Evolutionary conservation across 1,140 invertebrate genomes (phyloP), one percentile per base, ranked within the genome.

Genomic region (Stegodyphus dumicola): DNA sequence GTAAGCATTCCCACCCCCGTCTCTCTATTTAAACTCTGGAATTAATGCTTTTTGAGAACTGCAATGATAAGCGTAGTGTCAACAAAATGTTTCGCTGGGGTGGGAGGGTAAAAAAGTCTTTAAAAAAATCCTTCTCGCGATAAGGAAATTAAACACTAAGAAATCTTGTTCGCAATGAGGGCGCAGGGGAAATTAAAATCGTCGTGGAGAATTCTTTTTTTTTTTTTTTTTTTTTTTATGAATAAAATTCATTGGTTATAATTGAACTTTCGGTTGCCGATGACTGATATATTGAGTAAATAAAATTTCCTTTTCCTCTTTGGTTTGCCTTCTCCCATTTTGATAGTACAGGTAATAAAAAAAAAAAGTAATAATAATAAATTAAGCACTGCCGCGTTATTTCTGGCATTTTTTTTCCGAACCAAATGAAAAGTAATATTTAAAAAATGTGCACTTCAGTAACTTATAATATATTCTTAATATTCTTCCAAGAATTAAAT

Each of bases 111-210:
- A 83, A 74, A 75, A 74, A 18, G 17, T 64, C 48, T 51, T 74
- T 73, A 74, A 49, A 52, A 75, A 74, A 66, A 74, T 7, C 10
- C 60, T 75, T 71, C 49, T 51, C 71, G 51, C n/a, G 56, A 75
- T 83, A 83, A 83, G 80, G 69, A 83, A 83, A 83, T 83, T 83
- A 83, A 83, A 83, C 64, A 73, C 60, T 66, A 52, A 74, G 56
- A 54, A 74, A 15, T 70, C 80, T 67, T 54, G 66, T 83, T 75
- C 71, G 48, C 15, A 54, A 10, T 69, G 49, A 69, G 65, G 51
- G 60, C 15, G 18, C n/a, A 10, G 7, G 9, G 48, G 48, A 83
- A 83, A 83, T 83, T 83, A 83, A 83, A 83, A 74, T 64, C 80
- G 54, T 83, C 56, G 66, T 66, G 15, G 64, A 15, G 52, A 70